Conservation (phyloP, 2,113 vertebrate species). For the Thalassarche chlororhynchos region DNA sequence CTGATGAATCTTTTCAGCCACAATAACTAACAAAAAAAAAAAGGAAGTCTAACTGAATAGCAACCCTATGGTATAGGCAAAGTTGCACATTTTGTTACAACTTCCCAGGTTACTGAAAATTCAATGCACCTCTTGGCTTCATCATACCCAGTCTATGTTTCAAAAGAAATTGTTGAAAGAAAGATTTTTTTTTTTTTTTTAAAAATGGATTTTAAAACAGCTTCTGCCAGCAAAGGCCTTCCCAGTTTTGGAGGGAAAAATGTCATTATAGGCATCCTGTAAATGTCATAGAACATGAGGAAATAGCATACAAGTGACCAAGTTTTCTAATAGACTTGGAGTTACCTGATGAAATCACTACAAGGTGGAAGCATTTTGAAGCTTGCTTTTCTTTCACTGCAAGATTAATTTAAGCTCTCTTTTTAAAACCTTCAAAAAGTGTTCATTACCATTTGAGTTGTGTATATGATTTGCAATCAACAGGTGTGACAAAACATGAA, state of each 20-base stretch:
- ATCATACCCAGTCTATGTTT: neutral
- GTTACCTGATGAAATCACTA: neutral
- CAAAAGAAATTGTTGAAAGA: neutral
- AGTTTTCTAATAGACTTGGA: neutral
- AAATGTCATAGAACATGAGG: neutral
- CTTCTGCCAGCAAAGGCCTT: neutral
- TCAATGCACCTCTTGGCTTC: neutral
- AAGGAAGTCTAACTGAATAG: neutral
- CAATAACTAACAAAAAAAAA: neutral
- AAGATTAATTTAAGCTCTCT: neutral
- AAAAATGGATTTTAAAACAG: neutral
- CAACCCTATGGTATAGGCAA: neutral
- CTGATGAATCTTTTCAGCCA: neutral
- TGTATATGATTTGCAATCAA: neutral
- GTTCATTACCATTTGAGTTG: neutral
- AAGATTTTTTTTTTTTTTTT: neutral
- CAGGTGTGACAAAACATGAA: neutral
- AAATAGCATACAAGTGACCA: neutral
- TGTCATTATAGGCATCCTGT: neutral
- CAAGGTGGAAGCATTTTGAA: neutral
- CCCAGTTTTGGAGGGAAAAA: neutral
- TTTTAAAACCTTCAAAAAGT: neutral
- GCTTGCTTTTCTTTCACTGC: neutral
- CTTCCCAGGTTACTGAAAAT: neutral
- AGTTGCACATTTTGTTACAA: neutral